phyloP scores from a whole-genome alignment of 2,113 vertebrate genomes.

The Cyanoramphus novaezelandiae region DNA sequence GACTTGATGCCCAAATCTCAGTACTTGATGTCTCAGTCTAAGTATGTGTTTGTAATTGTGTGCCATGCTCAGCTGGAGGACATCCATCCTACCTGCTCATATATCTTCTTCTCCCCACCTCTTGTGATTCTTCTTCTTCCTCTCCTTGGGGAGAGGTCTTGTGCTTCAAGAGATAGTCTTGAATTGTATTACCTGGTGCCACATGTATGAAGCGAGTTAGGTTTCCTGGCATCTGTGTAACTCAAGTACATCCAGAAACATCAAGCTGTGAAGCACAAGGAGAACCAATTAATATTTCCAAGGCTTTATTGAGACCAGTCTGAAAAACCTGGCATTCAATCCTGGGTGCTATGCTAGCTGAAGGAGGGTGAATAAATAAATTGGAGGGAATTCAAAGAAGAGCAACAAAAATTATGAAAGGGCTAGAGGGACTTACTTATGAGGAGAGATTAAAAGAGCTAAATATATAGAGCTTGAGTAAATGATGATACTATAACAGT shows the following conservation, averaged over 20 bases:
- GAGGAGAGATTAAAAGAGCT: slow-evolving; percentile 27
- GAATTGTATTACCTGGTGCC: background rate
- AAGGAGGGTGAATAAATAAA: slow-evolving; percentile 16
- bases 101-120: background rate
- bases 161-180: background rate
- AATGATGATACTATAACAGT: background rate
- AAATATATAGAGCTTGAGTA: slow-evolving; percentile 44
- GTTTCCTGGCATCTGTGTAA: background rate
- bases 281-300: background rate
- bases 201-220: background rate
- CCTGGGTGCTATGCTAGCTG: background rate
- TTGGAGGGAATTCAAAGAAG: slow-evolving; percentile 27
- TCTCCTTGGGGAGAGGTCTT: background rate
- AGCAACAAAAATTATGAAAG: slow-evolving; percentile 31
- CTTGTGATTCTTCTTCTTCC: background rate
- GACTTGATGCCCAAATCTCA: background rate
- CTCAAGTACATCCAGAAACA: background rate
- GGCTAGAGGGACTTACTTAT: slow-evolving; percentile 14
- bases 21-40: background rate
- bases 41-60: background rate
- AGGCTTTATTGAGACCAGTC: background rate
- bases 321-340: slow-evolving; percentile 13
- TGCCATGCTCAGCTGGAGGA: background rate
- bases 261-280: background rate
- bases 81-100: background rate